Conservation (phyloP, 2,113 vertebrate species). For the Anolis carolinensis region DNA sequence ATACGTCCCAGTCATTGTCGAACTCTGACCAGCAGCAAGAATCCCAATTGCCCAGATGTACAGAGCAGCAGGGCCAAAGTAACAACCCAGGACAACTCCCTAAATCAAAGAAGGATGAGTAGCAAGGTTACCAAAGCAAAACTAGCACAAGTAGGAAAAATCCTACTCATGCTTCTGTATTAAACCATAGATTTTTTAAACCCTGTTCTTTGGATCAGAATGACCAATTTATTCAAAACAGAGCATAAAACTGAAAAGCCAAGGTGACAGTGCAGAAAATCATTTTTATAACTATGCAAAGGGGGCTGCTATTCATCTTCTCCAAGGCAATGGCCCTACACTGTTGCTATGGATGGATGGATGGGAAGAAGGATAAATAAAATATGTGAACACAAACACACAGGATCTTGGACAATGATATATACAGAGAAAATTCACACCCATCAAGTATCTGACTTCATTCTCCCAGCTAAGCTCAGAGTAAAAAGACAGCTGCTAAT, state of each 20-base stretch:
- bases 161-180: accelerated
- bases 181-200: neutral
- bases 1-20: conserved; percentile 98
- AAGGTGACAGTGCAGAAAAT: neutral
- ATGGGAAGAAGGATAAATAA: neutral
- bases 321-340: neutral
- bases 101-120: conserved; percentile 38
- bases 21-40: conserved; percentile 96
- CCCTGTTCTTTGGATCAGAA: neutral
- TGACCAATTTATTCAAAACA: neutral
- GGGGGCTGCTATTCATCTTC: neutral
- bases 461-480: neutral
- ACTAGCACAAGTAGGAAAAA: neutral
- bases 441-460: too few species aligned
- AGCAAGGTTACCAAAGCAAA: neutral
- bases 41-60: conserved; percentile 98
- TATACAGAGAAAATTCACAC: too few species aligned
- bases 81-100: conserved; percentile 92
- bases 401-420: neutral
- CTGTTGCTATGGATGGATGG: neutral
- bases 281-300: neutral
- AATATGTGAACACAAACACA: neutral
- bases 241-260: too few species aligned
- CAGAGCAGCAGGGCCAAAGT: conserved; percentile 90
- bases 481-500: neutral